Base-by-base conservation (phyloP, 2,888 invertebrate species). In the Cerastis leucographa region DNA sequence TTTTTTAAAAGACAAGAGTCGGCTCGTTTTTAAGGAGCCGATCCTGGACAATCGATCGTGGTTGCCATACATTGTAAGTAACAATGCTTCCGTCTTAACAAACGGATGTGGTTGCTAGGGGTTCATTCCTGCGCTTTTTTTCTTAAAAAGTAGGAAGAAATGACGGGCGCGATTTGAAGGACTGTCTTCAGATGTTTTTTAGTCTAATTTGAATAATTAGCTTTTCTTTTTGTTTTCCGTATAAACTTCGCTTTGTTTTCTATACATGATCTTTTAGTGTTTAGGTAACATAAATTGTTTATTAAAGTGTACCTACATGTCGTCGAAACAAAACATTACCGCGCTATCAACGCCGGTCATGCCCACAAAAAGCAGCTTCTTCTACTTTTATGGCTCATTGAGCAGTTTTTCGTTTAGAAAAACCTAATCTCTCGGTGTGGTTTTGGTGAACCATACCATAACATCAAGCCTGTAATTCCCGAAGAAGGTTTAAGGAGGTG, bases 361-460 rank as follows among this genome's bases (percentile, higher is more conserved):
- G 51, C 49, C 69, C 67, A 67, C 76, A 61, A 80, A 84, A 80
- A 78, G 40, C 70, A 80, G 83, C 66, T 83, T 79, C 76, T 73
- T 78, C 76, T 72, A 76, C 83, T 86, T 85, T 86, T 80, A 84
- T 80, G 80, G 74, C 69, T 81, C 74, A 81, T 84, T 80, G 76
- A 68, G 73, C 42, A 72, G n/a, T 35, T n/a, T 66, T 62, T 67
- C 12, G 22, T 56, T 40, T 29, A 35, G 29, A 29, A n/a, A 49
- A 29, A 12, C 1, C 3, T 40, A 25, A 19, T 29, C 17, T 76
- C 12, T 17, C 17, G 1, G 49, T 61, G 12, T 29, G 22, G n/a
- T 46, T 29, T 61, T 72, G 6, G 9, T 14, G n/a, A n/a, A 56
- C 35, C 35, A 35, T 35, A 35, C 1, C 35, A 35, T 35, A 35